These are phyloP conservation scores for Octonoba sinensis DNA, from an alignment of 2,888 invertebrate species.

Conservation along the genomic window DNA sequence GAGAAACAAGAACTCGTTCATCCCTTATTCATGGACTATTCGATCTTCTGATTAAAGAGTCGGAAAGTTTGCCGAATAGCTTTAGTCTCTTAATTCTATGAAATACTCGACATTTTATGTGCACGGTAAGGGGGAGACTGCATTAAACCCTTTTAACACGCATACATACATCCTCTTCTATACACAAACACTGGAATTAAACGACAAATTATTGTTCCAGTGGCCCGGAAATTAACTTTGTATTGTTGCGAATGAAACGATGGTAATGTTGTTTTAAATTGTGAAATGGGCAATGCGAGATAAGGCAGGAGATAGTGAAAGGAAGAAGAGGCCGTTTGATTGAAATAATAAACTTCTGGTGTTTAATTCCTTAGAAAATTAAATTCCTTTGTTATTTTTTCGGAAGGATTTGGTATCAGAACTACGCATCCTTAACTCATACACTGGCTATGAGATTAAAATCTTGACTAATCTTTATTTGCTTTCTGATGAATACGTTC, in stretches of 20 bases:
- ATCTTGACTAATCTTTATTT: too few species aligned
- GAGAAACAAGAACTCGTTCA: constrained; percentile 28
- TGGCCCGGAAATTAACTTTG: constrained; percentile 48
- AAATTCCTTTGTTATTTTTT: too few species aligned
- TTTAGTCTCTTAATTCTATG: constrained; percentile 32
- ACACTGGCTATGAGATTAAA: too few species aligned
- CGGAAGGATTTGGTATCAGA: too few species aligned
- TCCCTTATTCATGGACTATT: constrained; percentile 34
- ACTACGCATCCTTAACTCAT: too few species aligned
- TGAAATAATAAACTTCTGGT: too few species aligned
- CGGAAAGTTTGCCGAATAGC: constrained; percentile 46
- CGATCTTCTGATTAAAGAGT: constrained; percentile 50
- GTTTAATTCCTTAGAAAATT: too few species aligned
- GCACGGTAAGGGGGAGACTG: neutral
- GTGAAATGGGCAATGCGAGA: constrained; percentile 4
- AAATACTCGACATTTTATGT: neutral
- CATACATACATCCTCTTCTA: too few species aligned
- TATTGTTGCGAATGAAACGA: constrained; percentile 20
- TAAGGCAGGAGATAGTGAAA: neutral
- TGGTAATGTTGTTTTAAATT: neutral
- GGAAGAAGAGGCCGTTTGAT: too few species aligned
- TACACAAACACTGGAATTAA: constrained; percentile 8
- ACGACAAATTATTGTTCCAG: constrained; percentile 47
- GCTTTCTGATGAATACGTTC: too few species aligned
- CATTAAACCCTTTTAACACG: too few species aligned